Evolutionary conservation across 2,113 vertebrate genomes (phyloP).

Genomic region (Hippocampus comes): DNA sequence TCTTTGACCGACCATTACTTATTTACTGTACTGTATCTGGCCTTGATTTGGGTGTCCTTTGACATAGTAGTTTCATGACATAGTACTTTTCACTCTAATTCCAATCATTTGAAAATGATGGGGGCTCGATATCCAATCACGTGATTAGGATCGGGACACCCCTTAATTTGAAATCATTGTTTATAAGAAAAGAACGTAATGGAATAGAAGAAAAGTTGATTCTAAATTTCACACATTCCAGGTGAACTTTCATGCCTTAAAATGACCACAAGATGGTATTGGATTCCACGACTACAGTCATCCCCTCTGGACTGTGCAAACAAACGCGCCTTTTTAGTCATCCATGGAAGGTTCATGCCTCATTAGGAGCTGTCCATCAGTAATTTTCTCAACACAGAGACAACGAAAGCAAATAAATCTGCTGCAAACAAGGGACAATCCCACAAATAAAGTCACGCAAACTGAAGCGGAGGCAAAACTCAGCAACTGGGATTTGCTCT

Average conservation of each 20-base stretch:
- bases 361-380: slow-evolving; percentile 27
- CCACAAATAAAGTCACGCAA: not conserved
- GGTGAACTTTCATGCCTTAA: not conserved
- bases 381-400: no score
- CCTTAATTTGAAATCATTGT: no score
- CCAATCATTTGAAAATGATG: no score
- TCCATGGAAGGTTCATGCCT: slow-evolving; percentile 24
- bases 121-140: no score
- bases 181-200: no score
- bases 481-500: not conserved
- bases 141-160: no score
- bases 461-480: no score
- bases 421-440: not conserved
- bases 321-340: not conserved
- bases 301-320: not conserved
- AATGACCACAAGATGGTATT: slow-evolving; percentile 39
- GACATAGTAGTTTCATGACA: no score
- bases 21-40: not conserved
- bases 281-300: slow-evolving; percentile 24
- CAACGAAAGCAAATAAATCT: no score
- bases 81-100: no score
- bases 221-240: not conserved
- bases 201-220: no score
- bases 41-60: not conserved
- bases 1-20: not conserved